Evolutionary conservation across 1,140 invertebrate genomes (phyloP), one percentile per base, ranked within the genome.

Genomic region (Diabrotica undecimpunctata): DNA sequence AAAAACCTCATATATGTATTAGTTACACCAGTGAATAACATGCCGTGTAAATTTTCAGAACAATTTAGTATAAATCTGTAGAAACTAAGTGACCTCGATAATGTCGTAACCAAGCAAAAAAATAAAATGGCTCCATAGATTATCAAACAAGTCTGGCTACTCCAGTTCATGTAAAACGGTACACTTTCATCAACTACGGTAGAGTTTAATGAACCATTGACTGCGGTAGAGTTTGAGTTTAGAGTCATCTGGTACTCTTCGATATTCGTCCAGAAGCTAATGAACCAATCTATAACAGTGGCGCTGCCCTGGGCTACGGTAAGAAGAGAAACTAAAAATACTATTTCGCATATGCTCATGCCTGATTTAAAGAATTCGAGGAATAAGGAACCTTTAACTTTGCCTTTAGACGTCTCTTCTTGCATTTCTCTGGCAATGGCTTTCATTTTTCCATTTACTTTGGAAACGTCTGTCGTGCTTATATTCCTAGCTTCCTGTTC

Each of bases 1-100:
- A 96, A 96, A 79, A 96, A 96, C 7, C 85, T 82, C 84, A 96
- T 94, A 0, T 87, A 75, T 0, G 81, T 79, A 36, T 79, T 74
- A 7, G 89, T 78, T n/a, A 88, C 74, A 35, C 80, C 78, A n/a
- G 72, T 70, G 72, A 91, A 91, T 81, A 88, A 88, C 35, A 74
- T 75, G 66, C 88, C 84, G 73, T 92, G 90, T 2, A 92, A 74
- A 46, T 78, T 82, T 54, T 87, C 85, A 0, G 94, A 95, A 6
- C 93, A 88, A 46, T 83, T 80, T 81, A 94, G 88, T 60, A 92
- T 92, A 68, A 92, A 85, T 70, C 83, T 80, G 67, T 94, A 92
- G 77, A 95, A 95, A 6, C 84, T 73, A 52, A 87, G 83, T 2
- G 89, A 58, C 14, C 51, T 90, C 79, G 0, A 82, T 56, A 0